Conservation (phyloP, 2,113 vertebrate genomes). For the Prietella phreatophila region DNA sequence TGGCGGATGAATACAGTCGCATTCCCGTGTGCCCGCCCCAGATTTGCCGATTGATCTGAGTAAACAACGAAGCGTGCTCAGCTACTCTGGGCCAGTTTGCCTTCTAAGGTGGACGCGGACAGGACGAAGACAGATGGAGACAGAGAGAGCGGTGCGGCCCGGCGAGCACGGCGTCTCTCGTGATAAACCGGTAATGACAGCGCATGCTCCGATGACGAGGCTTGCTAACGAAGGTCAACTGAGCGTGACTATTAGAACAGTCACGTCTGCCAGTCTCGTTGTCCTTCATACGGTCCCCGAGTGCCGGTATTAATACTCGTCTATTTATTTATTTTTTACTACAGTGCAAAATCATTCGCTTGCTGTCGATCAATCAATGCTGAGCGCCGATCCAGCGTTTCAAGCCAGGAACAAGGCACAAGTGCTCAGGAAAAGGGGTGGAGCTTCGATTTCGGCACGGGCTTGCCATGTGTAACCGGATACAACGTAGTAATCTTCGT, state of each 20-base stretch:
- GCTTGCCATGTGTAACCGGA: not conserved
- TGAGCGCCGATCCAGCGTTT: not conserved
- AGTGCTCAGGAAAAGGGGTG: not conserved
- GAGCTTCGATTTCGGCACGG: not conserved
- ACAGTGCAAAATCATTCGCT: not conserved
- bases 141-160: not conserved
- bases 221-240: slow-evolving; percentile 19
- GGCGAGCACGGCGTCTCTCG: not conserved
- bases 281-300: not conserved
- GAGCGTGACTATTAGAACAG: slow-evolving; percentile 20
- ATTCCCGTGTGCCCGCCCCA: not conserved
- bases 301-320: no score
- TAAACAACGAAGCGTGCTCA: not conserved
- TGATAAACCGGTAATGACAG: slow-evolving; percentile 38
- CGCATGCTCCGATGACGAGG: slow-evolving; percentile 10
- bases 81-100: not conserved
- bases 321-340: not conserved
- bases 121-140: not conserved
- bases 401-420: not conserved
- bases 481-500: not conserved
- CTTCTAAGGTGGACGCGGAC: slow-evolving; percentile 7
- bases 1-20: not conserved
- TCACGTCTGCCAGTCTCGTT: slow-evolving; percentile 31
- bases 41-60: not conserved
- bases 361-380: not conserved